Percentiles rank a stretch among this genome's conserved stretches.
These are phyloP conservation scores for Baryphthengus martii DNA, from an alignment of 2,113 vertebrate genomes.

Conservation along the genomic window DNA sequence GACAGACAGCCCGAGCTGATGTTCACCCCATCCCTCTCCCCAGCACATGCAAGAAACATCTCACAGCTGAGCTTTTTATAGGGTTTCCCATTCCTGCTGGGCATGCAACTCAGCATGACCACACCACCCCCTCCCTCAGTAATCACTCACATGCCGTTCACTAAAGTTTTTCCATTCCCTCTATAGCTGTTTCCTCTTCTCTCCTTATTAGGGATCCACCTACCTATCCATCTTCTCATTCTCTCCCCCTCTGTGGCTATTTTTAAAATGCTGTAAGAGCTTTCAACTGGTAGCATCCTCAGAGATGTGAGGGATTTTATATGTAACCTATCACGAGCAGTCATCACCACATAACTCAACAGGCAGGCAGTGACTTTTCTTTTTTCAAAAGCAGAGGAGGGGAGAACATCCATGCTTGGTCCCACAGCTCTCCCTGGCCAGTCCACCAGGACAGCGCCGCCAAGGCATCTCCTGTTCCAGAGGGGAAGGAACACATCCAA, in stretches of 20 bases:
- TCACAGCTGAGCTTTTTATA: conserved; percentile 32
- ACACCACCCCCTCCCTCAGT: not conserved
- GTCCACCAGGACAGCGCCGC: not conserved
- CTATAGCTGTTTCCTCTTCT: conserved; percentile 42
- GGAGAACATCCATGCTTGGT: not conserved
- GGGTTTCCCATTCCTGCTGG: not conserved
- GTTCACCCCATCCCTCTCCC: not conserved
- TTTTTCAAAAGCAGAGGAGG: not conserved
- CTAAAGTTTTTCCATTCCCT: conserved; percentile 65
- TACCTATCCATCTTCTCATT: conserved; percentile 55
- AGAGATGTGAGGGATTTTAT: conserved; percentile 3
- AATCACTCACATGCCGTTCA: conserved; percentile 29
- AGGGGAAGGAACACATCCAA: not conserved
- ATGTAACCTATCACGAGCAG: not conserved
- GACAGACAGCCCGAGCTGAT: not conserved
- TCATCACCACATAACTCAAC: conserved; percentile 30
- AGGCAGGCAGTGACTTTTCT: not conserved
- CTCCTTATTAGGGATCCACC: conserved; percentile 65
- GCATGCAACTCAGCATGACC: not conserved
- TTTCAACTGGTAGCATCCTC: conserved; percentile 55
- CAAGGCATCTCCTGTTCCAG: not conserved
- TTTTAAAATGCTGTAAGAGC: conserved; percentile 65
- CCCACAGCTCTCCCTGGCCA: not conserved
- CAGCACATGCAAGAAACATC: not conserved
- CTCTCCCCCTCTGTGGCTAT: conserved; percentile 57